Conservation (phyloP, 2,888 invertebrate species). For the Apotomis betuletana region DNA sequence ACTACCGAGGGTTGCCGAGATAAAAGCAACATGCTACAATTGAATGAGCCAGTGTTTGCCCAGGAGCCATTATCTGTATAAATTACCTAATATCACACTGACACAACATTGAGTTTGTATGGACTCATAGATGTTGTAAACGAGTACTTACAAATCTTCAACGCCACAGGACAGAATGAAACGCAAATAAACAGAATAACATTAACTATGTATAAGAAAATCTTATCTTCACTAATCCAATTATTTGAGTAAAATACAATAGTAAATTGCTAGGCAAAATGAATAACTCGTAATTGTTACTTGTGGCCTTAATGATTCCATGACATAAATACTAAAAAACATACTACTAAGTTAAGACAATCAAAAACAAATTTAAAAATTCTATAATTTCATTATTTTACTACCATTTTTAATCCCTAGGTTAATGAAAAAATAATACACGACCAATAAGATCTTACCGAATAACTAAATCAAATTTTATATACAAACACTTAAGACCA, state of each 20-base stretch:
- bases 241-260: slow-evolving; percentile 19
- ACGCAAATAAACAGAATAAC: background rate
- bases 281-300: slow-evolving; percentile 30
- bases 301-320: slow-evolving; percentile 40
- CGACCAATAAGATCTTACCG: slow-evolving; percentile 44
- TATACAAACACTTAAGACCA: slow-evolving; percentile 37
- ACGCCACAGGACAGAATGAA: background rate
- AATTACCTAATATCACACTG: background rate
- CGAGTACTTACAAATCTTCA: slow-evolving; percentile 7
- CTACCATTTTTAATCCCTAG: slow-evolving; percentile 42
- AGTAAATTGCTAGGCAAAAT: slow-evolving; percentile 25
- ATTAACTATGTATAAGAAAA: slow-evolving; percentile 6
- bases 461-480: slow-evolving; percentile 28
- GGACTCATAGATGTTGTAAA: background rate
- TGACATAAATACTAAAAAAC: slow-evolving; percentile 45
- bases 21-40: background rate
- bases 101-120: background rate
- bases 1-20: background rate
- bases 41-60: background rate
- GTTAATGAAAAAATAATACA: slow-evolving; percentile 43
- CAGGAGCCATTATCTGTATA: slow-evolving; percentile 2
- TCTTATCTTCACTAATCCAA: slow-evolving; percentile 14
- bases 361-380: slow-evolving; percentile 54
- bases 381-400: slow-evolving; percentile 51
- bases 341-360: slow-evolving; percentile 44